These are phyloP conservation scores for Cladorhizidae sp. DNA, from an alignment of 37 sponge, comb jelly and placozoan genomes.

Conservation along the genomic window DNA sequence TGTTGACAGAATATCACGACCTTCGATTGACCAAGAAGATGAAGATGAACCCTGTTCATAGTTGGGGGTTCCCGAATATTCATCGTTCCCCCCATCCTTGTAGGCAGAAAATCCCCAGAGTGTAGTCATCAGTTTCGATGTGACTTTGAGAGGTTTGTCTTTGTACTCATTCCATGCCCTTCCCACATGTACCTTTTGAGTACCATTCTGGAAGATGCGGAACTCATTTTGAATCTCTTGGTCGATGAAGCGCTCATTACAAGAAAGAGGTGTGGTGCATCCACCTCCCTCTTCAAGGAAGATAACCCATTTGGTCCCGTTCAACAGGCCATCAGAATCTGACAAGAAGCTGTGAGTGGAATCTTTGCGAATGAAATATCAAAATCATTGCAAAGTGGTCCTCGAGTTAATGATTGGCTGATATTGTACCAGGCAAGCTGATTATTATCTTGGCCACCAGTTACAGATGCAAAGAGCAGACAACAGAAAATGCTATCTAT, in stretches of 20 bases:
- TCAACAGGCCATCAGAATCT: not conserved
- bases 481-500: too few species aligned
- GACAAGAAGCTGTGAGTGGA: not conserved
- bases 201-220: too few species aligned
- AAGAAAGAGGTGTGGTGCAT: constrained; percentile 29
- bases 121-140: constrained; percentile 54
- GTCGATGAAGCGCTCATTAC: constrained; percentile 59
- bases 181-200: constrained; percentile 34
- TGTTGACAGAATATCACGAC: constrained; percentile 43
- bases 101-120: constrained; percentile 24
- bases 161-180: constrained; percentile 32
- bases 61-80: too few species aligned
- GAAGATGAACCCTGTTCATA: too few species aligned
- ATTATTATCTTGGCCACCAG: too few species aligned
- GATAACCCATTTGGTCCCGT: constrained; percentile 40
- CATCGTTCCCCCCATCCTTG: not conserved
- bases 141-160: constrained; percentile 7
- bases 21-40: constrained; percentile 52
- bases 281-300: constrained; percentile 70
- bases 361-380: constrained; percentile 44
- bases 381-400: constrained; percentile 54
- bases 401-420: too few species aligned
- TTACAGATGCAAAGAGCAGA: too few species aligned
- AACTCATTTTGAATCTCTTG: constrained; percentile 12
- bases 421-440: too few species aligned